phyloP scores from a whole-genome alignment of 2,888 invertebrate species.

The Anticlea derivata region DNA sequence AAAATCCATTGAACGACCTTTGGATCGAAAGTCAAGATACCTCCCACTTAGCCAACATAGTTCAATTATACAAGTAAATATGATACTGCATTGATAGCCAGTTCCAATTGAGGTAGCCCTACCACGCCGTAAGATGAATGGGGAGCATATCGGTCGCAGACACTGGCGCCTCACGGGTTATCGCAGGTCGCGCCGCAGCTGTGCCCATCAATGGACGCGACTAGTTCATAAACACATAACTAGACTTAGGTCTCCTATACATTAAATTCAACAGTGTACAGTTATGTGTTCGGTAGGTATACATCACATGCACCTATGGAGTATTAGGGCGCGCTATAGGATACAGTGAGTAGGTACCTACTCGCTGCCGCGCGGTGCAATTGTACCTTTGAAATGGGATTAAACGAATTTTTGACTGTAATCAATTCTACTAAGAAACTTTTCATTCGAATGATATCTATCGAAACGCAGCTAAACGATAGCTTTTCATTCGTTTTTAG shows the following conservation, averaged over 20 bases:
- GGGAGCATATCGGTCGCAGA: constrained; percentile 50
- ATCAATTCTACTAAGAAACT: no score
- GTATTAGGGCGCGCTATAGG: background rate
- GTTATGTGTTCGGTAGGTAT: background rate
- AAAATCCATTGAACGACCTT: no score
- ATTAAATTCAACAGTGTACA: background rate
- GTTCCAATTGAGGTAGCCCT: constrained; percentile 22
- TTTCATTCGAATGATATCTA: no score
- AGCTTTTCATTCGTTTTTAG: no score
- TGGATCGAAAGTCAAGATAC: no score
- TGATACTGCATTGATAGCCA: background rate
- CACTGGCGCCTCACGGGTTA: constrained; percentile 64
- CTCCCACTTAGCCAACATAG: no score
- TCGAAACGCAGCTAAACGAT: no score
- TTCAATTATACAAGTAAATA: no score
- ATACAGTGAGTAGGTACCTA: background rate
- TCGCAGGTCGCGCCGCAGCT: constrained; percentile 61
- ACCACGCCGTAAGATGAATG: constrained; percentile 62
- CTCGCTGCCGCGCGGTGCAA: no score
- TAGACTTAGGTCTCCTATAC: constrained; percentile 13
- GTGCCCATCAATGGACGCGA: constrained; percentile 58
- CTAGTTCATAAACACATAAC: constrained; percentile 37
- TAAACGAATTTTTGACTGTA: no score
- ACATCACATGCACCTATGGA: background rate
- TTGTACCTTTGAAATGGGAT: no score